Base-by-base conservation (phyloP, 2,113 vertebrate species). In the Stegostoma tigrinum region DNA sequence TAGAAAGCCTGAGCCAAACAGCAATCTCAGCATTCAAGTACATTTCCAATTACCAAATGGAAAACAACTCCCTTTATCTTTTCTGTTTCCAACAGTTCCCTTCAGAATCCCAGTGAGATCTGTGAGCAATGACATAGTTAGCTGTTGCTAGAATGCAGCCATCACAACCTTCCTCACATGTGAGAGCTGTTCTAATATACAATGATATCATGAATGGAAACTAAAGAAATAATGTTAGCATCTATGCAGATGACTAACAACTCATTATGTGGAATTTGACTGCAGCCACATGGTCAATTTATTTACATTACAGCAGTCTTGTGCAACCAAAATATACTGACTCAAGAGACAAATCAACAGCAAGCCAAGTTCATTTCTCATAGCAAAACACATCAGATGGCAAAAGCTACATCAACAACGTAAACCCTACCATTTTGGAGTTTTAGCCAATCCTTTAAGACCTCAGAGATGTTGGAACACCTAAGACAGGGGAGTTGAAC, bases 91-190 rank as follows among this genome's bases (percentile, higher is more conserved):
- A 93, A 21, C 3, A 17, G 55, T 66, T 38, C 55, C 61, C 38
- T 93, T 93, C 6, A 19, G 89, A 67, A 93, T 66, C 89, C 61
- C 2, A 64, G n/a, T 38, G 61, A 66, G 34, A 66, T 67, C 61
- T 93, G 61, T 93, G 61, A 66, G 64, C 89, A 93, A 64, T 66
- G 27, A 67, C n/a, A 67, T 66, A 93, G 61, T 93, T 66, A 93
- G 30, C 23, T 19, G 2, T 34, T 66, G 89, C 61, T 21, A 17
- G n/a, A 66, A 38, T 64, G 42, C 78, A 66, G 61, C n/a, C 61
- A 89, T 30, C 55, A 66, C 14, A 5, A n/a, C 19, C 66, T 23
- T 34, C 30, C 7, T 93, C 34, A 38, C 64, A n/a, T 52, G 61
- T 66, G 61, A 66, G 61, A 93, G 38, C 21, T 38, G 61, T 93